These are phyloP conservation scores for Tauraco hartlaubi DNA, from an alignment of 2,797 vertebrate species.

Conservation along the genomic window DNA sequence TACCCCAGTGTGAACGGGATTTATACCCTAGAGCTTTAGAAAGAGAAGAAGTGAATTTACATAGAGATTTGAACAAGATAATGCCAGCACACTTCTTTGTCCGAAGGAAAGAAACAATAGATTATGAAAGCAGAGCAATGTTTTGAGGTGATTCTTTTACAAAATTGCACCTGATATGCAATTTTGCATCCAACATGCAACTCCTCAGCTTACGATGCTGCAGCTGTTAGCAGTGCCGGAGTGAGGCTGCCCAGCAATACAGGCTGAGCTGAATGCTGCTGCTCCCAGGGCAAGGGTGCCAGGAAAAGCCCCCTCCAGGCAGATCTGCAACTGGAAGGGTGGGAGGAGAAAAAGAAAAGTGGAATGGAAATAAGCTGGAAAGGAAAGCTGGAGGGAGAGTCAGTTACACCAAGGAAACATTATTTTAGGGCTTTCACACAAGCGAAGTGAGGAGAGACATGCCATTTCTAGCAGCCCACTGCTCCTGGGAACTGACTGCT, in stretches of 20 bases:
- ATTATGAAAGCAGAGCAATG: not conserved
- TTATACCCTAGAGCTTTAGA: not conserved
- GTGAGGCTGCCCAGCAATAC: not conserved
- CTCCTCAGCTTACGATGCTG: not conserved
- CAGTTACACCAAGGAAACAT: not conserved
- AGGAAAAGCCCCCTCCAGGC: not conserved
- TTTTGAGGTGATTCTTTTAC: not conserved
- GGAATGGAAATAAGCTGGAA: not conserved
- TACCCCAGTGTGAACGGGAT: not conserved
- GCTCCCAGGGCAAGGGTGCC: not conserved
- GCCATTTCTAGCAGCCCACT: not conserved
- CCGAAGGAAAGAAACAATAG: not conserved
- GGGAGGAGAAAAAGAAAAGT: not conserved
- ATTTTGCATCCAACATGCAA: rapidly evolving
- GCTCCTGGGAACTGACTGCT: not conserved
- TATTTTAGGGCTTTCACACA: not conserved
- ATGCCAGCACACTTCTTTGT: not conserved
- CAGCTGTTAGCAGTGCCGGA: rapidly evolving
- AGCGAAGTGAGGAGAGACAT: not conserved
- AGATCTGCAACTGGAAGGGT: rapidly evolving
- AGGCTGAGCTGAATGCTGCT: not conserved
- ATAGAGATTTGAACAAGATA: not conserved
- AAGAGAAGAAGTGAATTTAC: not conserved
- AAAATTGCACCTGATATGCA: not conserved
- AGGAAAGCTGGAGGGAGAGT: not conserved